phyloP scores from a whole-genome alignment of 2,888 invertebrate genomes.

The Actias luna region DNA sequence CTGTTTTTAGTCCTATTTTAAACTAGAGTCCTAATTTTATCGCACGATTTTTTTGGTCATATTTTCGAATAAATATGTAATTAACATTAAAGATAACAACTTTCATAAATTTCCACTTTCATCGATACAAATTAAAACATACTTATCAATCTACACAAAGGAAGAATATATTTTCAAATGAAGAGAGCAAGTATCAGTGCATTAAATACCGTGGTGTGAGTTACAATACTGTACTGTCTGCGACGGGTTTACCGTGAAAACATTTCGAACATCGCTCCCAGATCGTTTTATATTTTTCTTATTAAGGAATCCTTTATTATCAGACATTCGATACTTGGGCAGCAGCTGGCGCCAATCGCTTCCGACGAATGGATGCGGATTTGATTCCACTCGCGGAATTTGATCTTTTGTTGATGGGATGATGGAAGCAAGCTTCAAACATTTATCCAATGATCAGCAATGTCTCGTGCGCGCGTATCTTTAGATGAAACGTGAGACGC shows the following conservation, averaged over 20 bases:
- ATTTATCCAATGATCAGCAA: constrained; percentile 62
- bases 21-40: background rate
- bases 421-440: constrained; percentile 68
- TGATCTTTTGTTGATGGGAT: constrained; percentile 76
- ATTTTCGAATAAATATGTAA: too few species aligned
- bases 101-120: too few species aligned
- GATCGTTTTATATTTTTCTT: constrained; percentile 66
- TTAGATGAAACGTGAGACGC: constrained; percentile 59
- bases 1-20: background rate
- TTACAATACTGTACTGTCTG: constrained; percentile 69
- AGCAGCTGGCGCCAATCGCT: constrained; percentile 78
- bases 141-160: background rate
- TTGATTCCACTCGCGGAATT: constrained; percentile 60
- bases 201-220: constrained; percentile 51
- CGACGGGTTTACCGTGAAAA: constrained; percentile 74
- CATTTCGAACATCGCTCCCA: constrained; percentile 60
- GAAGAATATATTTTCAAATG: background rate
- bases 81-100: too few species aligned
- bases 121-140: background rate
- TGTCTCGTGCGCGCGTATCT: constrained; percentile 73
- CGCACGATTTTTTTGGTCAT: too few species aligned
- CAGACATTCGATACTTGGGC: constrained; percentile 64
- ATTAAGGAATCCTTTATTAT: constrained; percentile 71
- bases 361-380: constrained; percentile 67
- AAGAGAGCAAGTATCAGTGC: constrained; percentile 40